phyloP scores from a whole-genome alignment of 2,113 vertebrate genomes.

The Thinocorus orbignyianus region DNA sequence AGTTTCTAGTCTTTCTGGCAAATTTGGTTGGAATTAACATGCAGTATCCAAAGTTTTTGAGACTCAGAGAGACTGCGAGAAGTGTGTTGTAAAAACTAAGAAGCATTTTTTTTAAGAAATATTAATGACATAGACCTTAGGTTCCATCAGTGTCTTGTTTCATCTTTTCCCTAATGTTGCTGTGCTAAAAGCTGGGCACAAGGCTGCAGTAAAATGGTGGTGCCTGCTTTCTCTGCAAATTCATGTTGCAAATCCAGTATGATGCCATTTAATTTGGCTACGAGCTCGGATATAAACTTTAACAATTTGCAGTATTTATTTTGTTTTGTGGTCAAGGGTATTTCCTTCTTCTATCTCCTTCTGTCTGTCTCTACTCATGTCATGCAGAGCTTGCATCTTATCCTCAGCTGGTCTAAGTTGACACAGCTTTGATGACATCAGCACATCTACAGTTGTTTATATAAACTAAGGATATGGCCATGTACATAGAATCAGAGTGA shows the following conservation, averaged over 20 bases:
- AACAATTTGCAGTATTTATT: background rate
- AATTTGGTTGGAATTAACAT: background rate
- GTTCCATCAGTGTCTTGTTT: background rate
- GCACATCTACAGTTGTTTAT: background rate
- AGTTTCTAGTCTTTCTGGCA: background rate
- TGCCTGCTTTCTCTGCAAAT: background rate
- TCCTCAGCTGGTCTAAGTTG: background rate
- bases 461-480: background rate
- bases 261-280: background rate
- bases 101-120: background rate
- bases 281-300: background rate
- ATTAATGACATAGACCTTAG: background rate
- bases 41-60: background rate
- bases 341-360: background rate
- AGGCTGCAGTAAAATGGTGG: background rate
- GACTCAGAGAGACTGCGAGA: background rate
- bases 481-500: background rate
- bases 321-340: background rate
- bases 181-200: background rate
- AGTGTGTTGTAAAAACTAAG: background rate
- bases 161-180: background rate
- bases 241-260: background rate
- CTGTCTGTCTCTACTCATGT: background rate
- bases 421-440: background rate
- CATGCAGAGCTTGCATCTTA: background rate